These are phyloP conservation scores for Tenualosa ilisha DNA, from an alignment of 2,797 vertebrate genomes.

Conservation along the genomic window DNA sequence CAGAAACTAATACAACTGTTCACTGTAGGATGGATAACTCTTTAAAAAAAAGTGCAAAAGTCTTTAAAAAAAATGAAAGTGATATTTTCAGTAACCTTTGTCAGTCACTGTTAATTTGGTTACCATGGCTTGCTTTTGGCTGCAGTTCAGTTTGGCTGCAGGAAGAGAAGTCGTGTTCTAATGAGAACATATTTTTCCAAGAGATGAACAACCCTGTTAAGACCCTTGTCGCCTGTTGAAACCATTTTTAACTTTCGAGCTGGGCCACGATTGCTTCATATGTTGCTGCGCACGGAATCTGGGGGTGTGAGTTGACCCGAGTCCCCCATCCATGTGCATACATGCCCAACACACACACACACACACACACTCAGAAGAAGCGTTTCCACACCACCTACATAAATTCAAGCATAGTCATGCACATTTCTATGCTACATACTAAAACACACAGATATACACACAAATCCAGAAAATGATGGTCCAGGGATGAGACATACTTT, in stretches of 20 bases:
- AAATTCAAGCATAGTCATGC: too few relatives aligned
- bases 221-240: conserved; percentile 37
- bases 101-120: background rate
- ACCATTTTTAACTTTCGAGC: conserved; percentile 47
- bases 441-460: background rate
- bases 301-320: conserved; percentile 38
- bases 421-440: too few relatives aligned
- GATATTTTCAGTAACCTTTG: background rate
- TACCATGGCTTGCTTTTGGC: background rate
- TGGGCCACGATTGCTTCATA: conserved; percentile 32
- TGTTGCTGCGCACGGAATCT: conserved; percentile 27
- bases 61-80: background rate
- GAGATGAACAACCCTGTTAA: conserved; percentile 27
- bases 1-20: background rate
- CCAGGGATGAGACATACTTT: background rate
- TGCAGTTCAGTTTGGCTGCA: background rate
- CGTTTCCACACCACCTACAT: background rate
- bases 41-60: too few relatives aligned
- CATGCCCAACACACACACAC: background rate
- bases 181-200: conserved; percentile 28
- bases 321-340: background rate
- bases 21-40: background rate
- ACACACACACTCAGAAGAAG: background rate
- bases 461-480: background rate
- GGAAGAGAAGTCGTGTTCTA: background rate